Percentiles rank a stretch among this genome's conserved stretches.
phyloP scores from a whole-genome alignment of 1,140 invertebrate species.

The Rhagoletis zephyria region DNA sequence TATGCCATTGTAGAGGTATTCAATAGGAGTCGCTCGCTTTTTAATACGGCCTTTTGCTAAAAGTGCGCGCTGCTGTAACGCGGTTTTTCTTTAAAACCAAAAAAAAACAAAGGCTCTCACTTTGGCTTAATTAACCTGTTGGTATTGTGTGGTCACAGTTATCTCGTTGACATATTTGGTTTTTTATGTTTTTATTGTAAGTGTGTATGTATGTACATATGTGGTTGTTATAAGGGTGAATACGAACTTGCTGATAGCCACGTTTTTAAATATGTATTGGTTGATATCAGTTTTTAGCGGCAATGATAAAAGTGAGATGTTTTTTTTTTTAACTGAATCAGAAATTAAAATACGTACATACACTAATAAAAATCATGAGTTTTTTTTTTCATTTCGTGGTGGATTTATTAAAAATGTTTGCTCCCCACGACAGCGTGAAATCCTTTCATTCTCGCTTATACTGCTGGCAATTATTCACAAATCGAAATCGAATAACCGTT shows the following conservation, averaged over 20 bases:
- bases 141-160: constrained; percentile 21
- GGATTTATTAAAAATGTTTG: too few relatives aligned
- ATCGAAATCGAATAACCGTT: too few relatives aligned
- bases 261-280: background rate
- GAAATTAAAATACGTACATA: too few relatives aligned
- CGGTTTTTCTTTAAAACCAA: background rate
- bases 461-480: too few relatives aligned
- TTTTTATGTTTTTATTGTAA: background rate
- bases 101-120: background rate
- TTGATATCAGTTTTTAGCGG: background rate
- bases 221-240: too few relatives aligned
- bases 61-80: background rate
- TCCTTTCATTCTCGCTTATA: too few relatives aligned
- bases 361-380: too few relatives aligned
- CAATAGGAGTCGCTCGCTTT: background rate
- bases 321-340: too few relatives aligned
- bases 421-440: too few relatives aligned
- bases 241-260: background rate
- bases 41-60: background rate
- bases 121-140: constrained; percentile 38
- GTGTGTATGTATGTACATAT: background rate
- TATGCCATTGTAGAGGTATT: background rate
- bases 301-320: too few relatives aligned
- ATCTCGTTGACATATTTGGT: background rate
- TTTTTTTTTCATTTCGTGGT: too few relatives aligned